Evolutionary conservation across 2,888 invertebrate genomes (phyloP).

Genomic region (Tetragnatha montana): DNA sequence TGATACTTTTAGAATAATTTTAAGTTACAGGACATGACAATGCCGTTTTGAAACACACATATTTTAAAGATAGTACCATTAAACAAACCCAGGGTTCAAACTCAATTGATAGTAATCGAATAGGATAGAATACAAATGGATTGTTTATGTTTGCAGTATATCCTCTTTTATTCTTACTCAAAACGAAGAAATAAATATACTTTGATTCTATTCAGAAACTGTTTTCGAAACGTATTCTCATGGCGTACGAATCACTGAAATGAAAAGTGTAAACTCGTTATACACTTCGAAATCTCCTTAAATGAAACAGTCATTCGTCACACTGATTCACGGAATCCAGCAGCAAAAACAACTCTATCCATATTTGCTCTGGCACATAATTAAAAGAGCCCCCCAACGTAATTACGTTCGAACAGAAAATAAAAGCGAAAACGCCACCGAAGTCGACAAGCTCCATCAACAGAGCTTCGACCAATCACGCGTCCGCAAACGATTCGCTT

Average conservation of each 20-base stretch:
- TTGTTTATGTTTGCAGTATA: no score
- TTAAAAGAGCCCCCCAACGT: neutral
- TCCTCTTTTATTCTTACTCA: no score
- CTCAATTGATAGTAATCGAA: no score
- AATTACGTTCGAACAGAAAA: neutral
- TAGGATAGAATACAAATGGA: no score
- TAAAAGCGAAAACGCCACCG: neutral
- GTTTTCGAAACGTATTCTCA: neutral
- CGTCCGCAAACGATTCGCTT: neutral
- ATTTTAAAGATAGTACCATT: no score
- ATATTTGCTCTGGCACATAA: neutral
- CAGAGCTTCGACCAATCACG: neutral
- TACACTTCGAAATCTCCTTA: neutral
- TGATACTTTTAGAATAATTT: no score
- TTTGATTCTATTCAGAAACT: neutral
- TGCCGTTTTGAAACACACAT: no score
- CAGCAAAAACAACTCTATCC: neutral
- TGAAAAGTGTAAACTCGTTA: neutral
- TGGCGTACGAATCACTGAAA: neutral
- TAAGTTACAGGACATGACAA: no score
- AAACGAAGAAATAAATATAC: no score
- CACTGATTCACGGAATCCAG: neutral
- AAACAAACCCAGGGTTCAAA: no score
- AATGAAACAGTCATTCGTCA: neutral
- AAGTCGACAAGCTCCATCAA: neutral